Percentiles rank a stretch among this genome's conserved stretches.
These are phyloP conservation scores for Rhinolophus sinicus DNA, from an alignment of 2,113 vertebrate species.

Conservation along the genomic window DNA sequence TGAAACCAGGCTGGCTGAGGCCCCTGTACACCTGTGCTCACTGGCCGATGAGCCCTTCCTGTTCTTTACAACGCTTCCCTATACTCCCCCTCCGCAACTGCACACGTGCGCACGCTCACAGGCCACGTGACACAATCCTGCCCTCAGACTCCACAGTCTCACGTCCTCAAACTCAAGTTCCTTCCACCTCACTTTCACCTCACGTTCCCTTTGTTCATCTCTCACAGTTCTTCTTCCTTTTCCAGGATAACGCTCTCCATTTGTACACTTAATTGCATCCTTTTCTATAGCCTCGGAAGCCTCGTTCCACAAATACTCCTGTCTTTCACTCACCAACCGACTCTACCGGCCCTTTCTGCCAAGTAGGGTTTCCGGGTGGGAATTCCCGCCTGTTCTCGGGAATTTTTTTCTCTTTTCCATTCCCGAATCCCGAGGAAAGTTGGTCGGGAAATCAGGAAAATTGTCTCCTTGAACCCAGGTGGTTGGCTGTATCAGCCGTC, in stretches of 20 bases:
- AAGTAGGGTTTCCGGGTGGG: too few species aligned
- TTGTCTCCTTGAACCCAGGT: too few species aligned
- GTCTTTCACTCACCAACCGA: neutral
- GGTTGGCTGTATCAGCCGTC: too few species aligned
- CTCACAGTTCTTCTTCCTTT: neutral
- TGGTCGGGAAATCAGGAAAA: too few species aligned
- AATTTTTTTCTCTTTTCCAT: too few species aligned
- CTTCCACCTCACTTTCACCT: neutral
- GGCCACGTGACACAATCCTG: neutral
- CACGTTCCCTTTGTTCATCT: neutral
- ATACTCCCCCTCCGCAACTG: neutral
- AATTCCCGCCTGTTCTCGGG: too few species aligned
- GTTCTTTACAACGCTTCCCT: neutral
- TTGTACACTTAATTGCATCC: neutral
- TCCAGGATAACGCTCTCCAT: neutral
- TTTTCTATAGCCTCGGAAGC: neutral
- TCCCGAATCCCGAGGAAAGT: too few species aligned
- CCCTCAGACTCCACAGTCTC: neutral
- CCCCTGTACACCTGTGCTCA: neutral
- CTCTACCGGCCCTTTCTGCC: neutral
- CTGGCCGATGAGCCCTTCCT: neutral
- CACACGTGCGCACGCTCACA: neutral
- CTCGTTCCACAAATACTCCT: neutral
- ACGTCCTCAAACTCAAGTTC: neutral
- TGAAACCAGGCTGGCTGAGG: neutral